These are phyloP conservation scores for Drosophila mulleri DNA, from an alignment of 2,888 invertebrate genomes.

Conservation along the genomic window DNA sequence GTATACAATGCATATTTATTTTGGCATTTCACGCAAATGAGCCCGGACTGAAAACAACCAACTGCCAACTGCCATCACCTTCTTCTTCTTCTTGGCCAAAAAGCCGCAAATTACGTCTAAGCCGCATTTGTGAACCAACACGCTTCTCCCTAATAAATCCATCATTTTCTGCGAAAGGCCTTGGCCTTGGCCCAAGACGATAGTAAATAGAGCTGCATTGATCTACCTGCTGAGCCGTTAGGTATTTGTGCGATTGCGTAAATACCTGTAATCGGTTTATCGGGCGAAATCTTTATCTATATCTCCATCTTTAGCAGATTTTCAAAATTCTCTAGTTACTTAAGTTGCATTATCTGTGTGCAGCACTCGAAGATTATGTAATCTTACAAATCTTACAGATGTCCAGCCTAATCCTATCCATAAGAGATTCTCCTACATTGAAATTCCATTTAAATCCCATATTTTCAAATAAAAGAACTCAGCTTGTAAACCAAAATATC, in stretches of 20 bases:
- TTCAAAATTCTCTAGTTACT: slow-evolving; percentile 48
- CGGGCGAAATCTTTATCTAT: slow-evolving; percentile 30
- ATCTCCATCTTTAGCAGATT: slow-evolving; percentile 39
- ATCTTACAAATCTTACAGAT: slow-evolving; percentile 2
- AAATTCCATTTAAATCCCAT: no score
- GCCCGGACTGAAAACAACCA: slow-evolving; percentile 17
- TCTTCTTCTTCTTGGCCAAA: slow-evolving; percentile 37
- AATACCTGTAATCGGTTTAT: slow-evolving; percentile 42
- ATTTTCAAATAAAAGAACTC: no score
- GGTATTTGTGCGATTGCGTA: slow-evolving; percentile 11
- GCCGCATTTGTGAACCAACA: slow-evolving; percentile 50
- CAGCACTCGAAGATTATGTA: slow-evolving; percentile 4
- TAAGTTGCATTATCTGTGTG: not conserved
- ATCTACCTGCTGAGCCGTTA: slow-evolving; percentile 34
- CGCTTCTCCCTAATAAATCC: slow-evolving; percentile 66
- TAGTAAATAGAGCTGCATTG: not conserved
- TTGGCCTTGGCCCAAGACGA: slow-evolving; percentile 27
- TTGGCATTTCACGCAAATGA: slow-evolving; percentile 58
- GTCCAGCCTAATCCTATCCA: not conserved
- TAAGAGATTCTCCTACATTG: no score
- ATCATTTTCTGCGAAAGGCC: slow-evolving; percentile 48
- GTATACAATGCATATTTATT: slow-evolving; percentile 58
- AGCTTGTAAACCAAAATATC: no score
- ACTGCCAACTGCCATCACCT: slow-evolving; percentile 18
- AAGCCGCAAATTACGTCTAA: slow-evolving; percentile 70